A percentile compares a stretch with the other conserved stretches of the same genome.
These are phyloP conservation scores for Chaetops frenatus DNA, from an alignment of 2,113 vertebrate genomes.

Conservation along the genomic window DNA sequence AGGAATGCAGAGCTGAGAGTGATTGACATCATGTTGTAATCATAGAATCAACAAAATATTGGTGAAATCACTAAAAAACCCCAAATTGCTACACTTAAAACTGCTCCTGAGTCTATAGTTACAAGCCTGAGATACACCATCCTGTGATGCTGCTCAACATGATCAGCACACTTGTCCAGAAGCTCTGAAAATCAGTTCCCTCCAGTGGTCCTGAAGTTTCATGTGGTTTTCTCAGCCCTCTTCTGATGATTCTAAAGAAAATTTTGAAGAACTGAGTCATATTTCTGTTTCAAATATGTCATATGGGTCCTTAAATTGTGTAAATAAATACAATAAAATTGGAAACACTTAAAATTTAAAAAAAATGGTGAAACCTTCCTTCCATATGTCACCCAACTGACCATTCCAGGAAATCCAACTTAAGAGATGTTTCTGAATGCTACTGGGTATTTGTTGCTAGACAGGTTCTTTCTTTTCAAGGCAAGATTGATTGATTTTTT, in stretches of 20 bases:
- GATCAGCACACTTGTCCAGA: background rate
- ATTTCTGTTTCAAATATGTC: background rate
- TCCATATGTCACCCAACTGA: accelerated
- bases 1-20: background rate
- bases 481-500: background rate
- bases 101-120: background rate
- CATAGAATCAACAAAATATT: background rate
- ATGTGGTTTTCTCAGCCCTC: background rate
- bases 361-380: background rate
- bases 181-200: background rate
- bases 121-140: background rate
- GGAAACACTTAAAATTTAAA: background rate
- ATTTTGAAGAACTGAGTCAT: background rate
- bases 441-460: background rate
- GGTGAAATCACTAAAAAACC: background rate
- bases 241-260: background rate
- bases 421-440: background rate
- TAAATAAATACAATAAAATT: background rate
- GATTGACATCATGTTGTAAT: background rate
- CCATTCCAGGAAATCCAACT: background rate
- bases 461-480: background rate
- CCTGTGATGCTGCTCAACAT: background rate
- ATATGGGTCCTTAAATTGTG: background rate
- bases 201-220: background rate
- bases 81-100: background rate